phyloP scores from a whole-genome alignment of 2,888 invertebrate species.

The Lycia hirtaria region DNA sequence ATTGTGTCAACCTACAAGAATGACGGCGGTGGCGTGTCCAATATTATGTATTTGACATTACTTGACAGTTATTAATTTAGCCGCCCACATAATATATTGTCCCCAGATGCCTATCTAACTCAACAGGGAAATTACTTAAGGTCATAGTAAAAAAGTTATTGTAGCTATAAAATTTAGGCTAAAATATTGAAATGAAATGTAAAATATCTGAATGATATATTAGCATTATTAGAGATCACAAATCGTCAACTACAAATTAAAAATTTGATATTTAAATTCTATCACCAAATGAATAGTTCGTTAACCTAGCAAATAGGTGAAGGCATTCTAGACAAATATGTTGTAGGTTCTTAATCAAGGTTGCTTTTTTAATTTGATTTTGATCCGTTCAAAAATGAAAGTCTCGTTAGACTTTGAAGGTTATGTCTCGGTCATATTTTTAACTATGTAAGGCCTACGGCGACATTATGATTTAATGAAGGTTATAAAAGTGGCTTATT shows the following conservation, averaged over 20 bases:
- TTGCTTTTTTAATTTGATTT: conserved; percentile 15
- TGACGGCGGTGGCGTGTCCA: not conserved
- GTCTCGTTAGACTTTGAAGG: conserved; percentile 13
- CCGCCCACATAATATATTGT: conserved; percentile 6
- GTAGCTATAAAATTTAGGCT: not conserved
- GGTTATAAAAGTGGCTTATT: not conserved
- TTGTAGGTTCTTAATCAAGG: conserved; percentile 7
- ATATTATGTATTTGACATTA: not conserved
- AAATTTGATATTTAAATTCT: not conserved
- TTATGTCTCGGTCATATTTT: not conserved
- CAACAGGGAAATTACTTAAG: conserved; percentile 1
- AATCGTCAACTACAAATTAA: not conserved
- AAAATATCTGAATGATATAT: not conserved
- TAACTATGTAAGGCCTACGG: not conserved
- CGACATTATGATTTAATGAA: conserved; percentile 12
- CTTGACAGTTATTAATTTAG: conserved; percentile 12
- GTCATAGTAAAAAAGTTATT: not conserved
- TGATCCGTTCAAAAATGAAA: conserved; percentile 18
- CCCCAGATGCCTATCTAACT: not conserved
- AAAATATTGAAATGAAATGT: not conserved
- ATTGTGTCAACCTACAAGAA: not conserved
- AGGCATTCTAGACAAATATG: conserved; percentile 14
- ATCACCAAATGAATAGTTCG: conserved; percentile 1
- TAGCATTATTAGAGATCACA: not conserved
- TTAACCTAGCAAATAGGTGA: conserved; percentile 21